A percentile compares a stretch with the other conserved stretches of the same genome.
These are phyloP conservation scores for Gasterosteus aculeatus DNA, from an alignment of 2,113 vertebrate genomes.

Conservation along the genomic window DNA sequence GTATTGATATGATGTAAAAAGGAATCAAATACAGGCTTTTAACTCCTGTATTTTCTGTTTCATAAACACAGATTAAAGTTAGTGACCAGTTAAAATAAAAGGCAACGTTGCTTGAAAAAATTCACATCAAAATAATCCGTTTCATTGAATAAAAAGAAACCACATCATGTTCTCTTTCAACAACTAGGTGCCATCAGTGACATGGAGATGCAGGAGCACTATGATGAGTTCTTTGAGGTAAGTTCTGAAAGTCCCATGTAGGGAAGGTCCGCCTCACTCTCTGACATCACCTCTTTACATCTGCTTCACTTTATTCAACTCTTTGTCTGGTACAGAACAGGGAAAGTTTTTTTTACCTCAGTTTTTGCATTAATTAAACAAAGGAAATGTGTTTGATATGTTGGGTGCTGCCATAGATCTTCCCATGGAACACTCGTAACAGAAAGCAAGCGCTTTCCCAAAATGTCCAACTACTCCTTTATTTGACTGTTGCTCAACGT, in stretches of 20 bases:
- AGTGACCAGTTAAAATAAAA: no score
- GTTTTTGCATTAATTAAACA: neutral
- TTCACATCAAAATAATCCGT: neutral
- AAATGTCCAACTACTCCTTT: neutral
- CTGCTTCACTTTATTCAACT: neutral
- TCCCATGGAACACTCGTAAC: neutral
- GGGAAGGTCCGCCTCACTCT: neutral
- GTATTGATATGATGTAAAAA: neutral
- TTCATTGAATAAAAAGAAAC: neutral
- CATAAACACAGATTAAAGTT: no score
- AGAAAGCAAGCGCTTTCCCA: no score
- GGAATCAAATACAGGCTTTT: neutral
- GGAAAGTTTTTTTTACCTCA: neutral
- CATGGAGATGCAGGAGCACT: constrained; percentile 99
- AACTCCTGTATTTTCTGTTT: neutral
- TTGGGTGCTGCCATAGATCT: neutral
- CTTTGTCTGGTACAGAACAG: neutral
- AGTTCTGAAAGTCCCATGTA: constrained; percentile 8
- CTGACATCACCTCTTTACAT: neutral
- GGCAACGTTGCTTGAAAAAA: neutral
- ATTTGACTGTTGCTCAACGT: neutral
- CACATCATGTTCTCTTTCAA: neutral
- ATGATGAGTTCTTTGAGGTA: constrained; percentile 99
- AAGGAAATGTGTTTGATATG: no score
- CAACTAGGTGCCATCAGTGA: constrained; percentile 93